Evolutionary conservation across 2,113 vertebrate species (phyloP), one percentile per base, ranked within the genome.

Genomic region (Herpetotheres cachinnans): DNA sequence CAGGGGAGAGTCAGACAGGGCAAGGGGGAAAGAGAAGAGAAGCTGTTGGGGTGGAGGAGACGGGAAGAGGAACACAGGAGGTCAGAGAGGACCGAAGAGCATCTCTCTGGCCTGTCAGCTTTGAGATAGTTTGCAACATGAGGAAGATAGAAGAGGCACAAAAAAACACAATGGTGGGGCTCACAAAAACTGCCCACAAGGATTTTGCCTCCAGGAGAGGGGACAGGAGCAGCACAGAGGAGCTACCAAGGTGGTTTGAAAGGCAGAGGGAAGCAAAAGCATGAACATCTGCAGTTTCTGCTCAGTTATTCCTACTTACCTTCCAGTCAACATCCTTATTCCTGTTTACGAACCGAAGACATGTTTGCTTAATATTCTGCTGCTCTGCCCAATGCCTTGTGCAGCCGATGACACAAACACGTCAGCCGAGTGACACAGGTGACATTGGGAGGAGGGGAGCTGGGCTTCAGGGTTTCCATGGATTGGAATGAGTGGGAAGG

Each of bases 381-480:
- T 56, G 0, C 73, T 74, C 70, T 85, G 87, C 74, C 72, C 87
- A 14, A 2, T 3, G 34, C 36, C 70, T 87, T 7, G 10, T 26
- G 27, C 71, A 83, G 76, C 32, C 56, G 63, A 27, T 40, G 72
- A 30, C 88, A 81, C n/a, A 36, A 30, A 70, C 24, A 42, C 0
- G 0, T 8, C 70, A 74, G 67, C 42, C 2, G 3, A 50, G 36
- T 0, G 30, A 56, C 70, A 10, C 4, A 9, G 50, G 67, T 21
- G 55, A 16, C 40, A 11, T 0, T 42, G 59, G 22, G 22, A 73
- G 19, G 77, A 30, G 55, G 63, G 2, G 6, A 40, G 30, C 44
- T 5, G 25, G 26, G 25, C 56, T 54, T 42, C 0, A 0, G 30
- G 32, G 4, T 27, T 73, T 40, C 67, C 59, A 8, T 4, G 20